These are phyloP conservation scores for Elanus axillaris DNA, from an alignment of 2,113 vertebrate species.

Conservation along the genomic window DNA sequence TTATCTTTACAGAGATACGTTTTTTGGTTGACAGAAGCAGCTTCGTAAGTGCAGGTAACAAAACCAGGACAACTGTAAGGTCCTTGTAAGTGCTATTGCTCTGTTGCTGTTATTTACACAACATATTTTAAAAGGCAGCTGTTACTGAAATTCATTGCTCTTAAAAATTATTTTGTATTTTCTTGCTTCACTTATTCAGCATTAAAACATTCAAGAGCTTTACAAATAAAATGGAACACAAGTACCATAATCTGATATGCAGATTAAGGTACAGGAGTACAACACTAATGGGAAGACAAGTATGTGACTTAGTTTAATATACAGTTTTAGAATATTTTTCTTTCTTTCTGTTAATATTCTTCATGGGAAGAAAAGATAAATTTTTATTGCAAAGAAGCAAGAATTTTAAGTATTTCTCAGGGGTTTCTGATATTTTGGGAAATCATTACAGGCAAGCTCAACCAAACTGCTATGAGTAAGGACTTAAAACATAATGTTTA, in stretches of 20 bases:
- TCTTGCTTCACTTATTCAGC: neutral
- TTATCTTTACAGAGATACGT: neutral
- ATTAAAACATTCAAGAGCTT: neutral
- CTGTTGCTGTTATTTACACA: neutral
- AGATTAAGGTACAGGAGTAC: neutral
- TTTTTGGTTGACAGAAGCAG: neutral
- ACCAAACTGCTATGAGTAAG: neutral
- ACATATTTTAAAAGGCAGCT: neutral
- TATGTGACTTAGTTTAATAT: neutral
- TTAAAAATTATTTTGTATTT: neutral
- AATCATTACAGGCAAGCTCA: neutral
- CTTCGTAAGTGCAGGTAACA: neutral
- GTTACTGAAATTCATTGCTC: neutral
- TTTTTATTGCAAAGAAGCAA: neutral
- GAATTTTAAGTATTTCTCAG: neutral
- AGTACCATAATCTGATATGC: neutral
- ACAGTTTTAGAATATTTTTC: neutral
- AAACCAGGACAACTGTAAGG: neutral
- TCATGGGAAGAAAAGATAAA: neutral
- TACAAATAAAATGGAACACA: neutral
- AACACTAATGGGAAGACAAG: neutral
- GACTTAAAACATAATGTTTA: slow-evolving; percentile 7
- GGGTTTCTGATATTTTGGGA: neutral
- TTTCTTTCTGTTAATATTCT: neutral
- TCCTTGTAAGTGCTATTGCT: neutral